Evolutionary conservation across 2,113 vertebrate species (phyloP).

Genomic region (Caretta caretta): DNA sequence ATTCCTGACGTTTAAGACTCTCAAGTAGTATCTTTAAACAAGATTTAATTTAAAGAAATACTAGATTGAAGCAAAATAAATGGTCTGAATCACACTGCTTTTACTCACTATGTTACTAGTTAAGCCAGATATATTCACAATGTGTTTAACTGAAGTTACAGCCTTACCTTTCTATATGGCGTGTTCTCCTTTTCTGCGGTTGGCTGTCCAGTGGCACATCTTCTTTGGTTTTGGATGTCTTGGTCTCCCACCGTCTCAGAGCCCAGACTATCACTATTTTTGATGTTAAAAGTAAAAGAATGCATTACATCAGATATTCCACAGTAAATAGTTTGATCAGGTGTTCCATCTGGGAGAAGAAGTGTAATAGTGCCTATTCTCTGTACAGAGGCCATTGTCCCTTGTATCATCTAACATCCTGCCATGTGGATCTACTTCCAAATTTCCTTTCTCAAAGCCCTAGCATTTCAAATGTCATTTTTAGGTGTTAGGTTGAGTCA

Average conservation of each 20-base stretch:
- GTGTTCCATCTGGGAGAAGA: not conserved
- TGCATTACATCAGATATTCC: not conserved
- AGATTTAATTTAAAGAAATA: not conserved
- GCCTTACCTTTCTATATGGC: not conserved
- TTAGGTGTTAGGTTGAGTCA: not conserved
- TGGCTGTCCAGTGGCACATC: not conserved
- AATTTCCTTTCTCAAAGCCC: not conserved
- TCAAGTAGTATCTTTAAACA: not conserved
- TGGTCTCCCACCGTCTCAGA: not conserved
- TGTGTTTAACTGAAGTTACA: not conserved
- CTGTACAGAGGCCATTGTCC: not conserved
- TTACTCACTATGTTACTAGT: not conserved
- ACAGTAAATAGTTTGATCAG: not conserved
- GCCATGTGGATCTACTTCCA: not conserved
- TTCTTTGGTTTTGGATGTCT: accelerated
- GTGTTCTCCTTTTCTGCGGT: not conserved
- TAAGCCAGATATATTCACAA: not conserved
- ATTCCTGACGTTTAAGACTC: not conserved
- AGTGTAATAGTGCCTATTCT: not conserved
- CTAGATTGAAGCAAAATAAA: too few relatives aligned
- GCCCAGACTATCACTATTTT: not conserved
- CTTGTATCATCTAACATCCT: not conserved
- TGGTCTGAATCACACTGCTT: not conserved
- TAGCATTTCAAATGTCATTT: not conserved
- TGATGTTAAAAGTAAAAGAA: not conserved